These are phyloP conservation scores for Caranx melampygus DNA, from an alignment of 2,113 vertebrate genomes.

Conservation along the genomic window DNA sequence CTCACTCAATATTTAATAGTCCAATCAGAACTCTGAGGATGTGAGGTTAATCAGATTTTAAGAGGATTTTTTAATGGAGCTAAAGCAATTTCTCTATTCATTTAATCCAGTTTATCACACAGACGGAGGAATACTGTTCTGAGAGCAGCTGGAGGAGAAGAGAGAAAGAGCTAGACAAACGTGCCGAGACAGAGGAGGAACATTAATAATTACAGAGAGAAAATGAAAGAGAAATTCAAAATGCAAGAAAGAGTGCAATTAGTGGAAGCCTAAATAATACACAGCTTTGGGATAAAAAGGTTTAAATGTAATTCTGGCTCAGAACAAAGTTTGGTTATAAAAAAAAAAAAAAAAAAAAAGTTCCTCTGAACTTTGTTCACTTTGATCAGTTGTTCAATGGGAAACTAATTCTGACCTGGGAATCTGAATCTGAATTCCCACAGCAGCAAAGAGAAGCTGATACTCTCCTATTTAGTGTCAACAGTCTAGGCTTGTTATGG, in stretches of 20 bases:
- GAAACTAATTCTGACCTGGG: slow-evolving; percentile 25
- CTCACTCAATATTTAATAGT: slow-evolving; percentile 52
- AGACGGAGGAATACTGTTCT: slow-evolving; percentile 38
- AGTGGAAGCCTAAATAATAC: slow-evolving; percentile 75
- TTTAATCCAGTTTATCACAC: slow-evolving; percentile 57
- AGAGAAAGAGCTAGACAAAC: slow-evolving; percentile 25
- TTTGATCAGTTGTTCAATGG: slow-evolving; percentile 39
- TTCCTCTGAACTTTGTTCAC: slow-evolving; percentile 50
- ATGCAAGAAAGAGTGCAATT: slow-evolving; percentile 74
- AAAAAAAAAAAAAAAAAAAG: slow-evolving; percentile 24
- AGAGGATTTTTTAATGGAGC: background rate
- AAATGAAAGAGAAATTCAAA: slow-evolving; percentile 63
- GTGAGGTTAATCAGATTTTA: slow-evolving; percentile 57
- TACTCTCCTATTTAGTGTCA: slow-evolving; percentile 7
- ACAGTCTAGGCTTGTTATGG: background rate
- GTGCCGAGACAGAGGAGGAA: slow-evolving; percentile 30
- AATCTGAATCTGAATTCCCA: slow-evolving; percentile 19
- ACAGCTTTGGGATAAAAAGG: slow-evolving; percentile 62
- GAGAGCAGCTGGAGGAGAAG: slow-evolving; percentile 2
- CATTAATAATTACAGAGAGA: slow-evolving; percentile 76
- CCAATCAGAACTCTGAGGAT: slow-evolving; percentile 49
- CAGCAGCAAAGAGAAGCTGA: slow-evolving; percentile 11
- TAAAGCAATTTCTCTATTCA: slow-evolving; percentile 51
- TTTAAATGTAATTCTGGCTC: slow-evolving; percentile 47
- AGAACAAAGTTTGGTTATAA: slow-evolving; percentile 40